A percentile compares a stretch with the other conserved stretches of the same genome.
Conservation (phyloP, 2,113 vertebrate genomes). For the Muntiacus reevesi region DNA sequence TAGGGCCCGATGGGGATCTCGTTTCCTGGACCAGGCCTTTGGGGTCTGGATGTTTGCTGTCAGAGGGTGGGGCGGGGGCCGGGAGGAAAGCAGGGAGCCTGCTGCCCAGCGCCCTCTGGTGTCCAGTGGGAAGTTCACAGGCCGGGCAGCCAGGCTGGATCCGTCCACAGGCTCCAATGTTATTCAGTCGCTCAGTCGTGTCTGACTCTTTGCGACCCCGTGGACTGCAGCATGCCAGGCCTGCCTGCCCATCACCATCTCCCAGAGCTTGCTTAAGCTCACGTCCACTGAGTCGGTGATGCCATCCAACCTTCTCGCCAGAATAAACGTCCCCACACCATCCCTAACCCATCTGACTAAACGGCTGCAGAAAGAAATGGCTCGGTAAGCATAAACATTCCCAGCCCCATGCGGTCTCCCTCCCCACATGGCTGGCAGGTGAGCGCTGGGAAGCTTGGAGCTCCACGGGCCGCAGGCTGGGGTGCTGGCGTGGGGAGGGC, state of each 20-base stretch:
- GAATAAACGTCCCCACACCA: not conserved
- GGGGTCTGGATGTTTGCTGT: not conserved
- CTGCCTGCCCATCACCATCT: not conserved
- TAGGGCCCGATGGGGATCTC: not conserved
- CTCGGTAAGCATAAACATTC: not conserved
- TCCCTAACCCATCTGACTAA: not conserved
- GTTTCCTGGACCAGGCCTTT: not conserved
- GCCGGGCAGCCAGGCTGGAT: not conserved
- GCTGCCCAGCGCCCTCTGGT: not conserved
- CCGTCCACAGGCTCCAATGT: fast-evolving
- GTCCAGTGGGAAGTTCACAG: not conserved
- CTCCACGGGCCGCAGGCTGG: too few relatives aligned
- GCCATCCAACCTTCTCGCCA: not conserved
- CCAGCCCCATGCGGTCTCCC: not conserved
- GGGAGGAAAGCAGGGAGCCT: not conserved
- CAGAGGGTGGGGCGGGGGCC: not conserved
- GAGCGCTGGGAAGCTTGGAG: not conserved
- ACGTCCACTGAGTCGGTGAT: not conserved
- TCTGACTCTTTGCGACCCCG: fast-evolving
- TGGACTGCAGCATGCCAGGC: not conserved
- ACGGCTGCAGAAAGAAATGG: not conserved
- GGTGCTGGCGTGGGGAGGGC: not conserved
- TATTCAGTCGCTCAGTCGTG: fast-evolving
- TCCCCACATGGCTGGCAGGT: not conserved
- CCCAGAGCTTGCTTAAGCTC: not conserved